These are phyloP conservation scores for Ibidorhyncha struthersii DNA, from an alignment of 2,113 vertebrate genomes.

Conservation along the genomic window DNA sequence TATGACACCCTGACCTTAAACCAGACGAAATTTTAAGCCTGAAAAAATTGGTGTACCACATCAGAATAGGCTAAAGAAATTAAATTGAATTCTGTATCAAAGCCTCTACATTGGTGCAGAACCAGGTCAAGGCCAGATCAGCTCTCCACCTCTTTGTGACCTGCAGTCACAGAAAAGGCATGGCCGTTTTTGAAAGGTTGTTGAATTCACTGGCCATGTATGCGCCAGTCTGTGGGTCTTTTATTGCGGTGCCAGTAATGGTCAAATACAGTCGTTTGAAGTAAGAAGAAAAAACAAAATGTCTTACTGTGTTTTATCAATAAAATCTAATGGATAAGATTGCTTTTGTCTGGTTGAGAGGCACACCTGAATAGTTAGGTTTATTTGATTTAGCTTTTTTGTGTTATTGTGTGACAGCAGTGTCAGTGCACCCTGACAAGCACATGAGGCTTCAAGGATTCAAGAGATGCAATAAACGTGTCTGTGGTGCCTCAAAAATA, in stretches of 20 bases:
- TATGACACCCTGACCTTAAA: background rate
- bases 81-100: constrained; percentile 11
- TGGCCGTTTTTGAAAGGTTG: background rate
- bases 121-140: constrained; percentile 26
- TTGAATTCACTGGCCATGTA: background rate
- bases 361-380: background rate
- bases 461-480: background rate
- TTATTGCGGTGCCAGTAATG: background rate
- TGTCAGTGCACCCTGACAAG: background rate
- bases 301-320: background rate
- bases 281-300: background rate
- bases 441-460: background rate
- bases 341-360: constrained; percentile 16
- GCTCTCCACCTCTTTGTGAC: background rate
- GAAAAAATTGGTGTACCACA: background rate
- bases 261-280: background rate
- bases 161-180: background rate
- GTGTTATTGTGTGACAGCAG: background rate
- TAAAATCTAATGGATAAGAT: constrained; percentile 10
- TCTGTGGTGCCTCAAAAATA: background rate
- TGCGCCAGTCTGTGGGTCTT: background rate
- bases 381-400: constrained; percentile 25
- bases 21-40: background rate
- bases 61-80: constrained; percentile 14
- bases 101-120: background rate